Evolutionary conservation across 2,888 invertebrate genomes (phyloP), one percentile per base, ranked within the genome.

Genomic region (Meteorus colon): DNA sequence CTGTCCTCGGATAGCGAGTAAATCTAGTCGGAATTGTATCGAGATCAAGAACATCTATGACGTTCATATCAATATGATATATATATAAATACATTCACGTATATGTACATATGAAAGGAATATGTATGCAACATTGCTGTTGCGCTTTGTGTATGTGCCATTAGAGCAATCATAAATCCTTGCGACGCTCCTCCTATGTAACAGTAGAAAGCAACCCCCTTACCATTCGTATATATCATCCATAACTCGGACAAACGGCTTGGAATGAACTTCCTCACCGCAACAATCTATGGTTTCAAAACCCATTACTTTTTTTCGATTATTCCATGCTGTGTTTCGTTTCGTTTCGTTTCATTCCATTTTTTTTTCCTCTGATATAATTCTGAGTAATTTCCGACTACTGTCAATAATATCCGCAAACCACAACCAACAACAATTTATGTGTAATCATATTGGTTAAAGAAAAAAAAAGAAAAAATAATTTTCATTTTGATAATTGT

Each of bases 221-320:
- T 62, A n/a, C 55, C 66, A 27, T 27, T 31, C 37, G 63, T 70
- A 63, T 77, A 77, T 71, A 74, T 77, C 74, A 77, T 74, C 66
- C 65, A 48, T 60, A 68, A 62, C 48, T 59, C 55, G 73, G 73
- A 74, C 74, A 74, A 74, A 74, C 74, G 71, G 74, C 55, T 62
- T 45, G 73, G 63, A 77, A 77, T 71, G 55, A 73, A 73, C 55
- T 65, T 73, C 51, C 65, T 66, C 16, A 67, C 67, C 59, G 34
- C 48, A 31, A 31, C 71, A 27, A 72, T 60, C 45, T 63, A 48
- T 72, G 29, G 29, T n/a, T 72, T 24, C 62, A 27, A 27, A 8
- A 29, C 12, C 41, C n/a, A 37, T 60, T 55, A 63, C 41, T 45
- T 27, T 37, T 41, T 68, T 8, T 48, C 48, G n/a, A n/a, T 48